Evolutionary conservation across 1,140 invertebrate genomes (phyloP), one percentile per base, ranked within the genome.

Genomic region (Danaus plexippus): DNA sequence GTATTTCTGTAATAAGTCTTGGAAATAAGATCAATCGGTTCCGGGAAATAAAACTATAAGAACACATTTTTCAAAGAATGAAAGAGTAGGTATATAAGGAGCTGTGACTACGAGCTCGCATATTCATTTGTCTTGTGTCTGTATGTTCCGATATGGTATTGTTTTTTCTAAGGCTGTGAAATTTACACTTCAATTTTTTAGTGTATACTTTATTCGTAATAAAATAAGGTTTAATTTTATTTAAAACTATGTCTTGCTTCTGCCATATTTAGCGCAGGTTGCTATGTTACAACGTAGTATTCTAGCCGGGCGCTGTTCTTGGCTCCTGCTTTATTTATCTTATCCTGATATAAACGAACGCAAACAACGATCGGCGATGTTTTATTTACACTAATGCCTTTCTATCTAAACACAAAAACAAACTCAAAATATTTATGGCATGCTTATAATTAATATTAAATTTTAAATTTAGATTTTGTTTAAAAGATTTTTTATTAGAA

Each of bases 301-400:
- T 54, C 52, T 46, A 54, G 57, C 43, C 18, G 58, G 42, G 49
- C 61, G 49, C 55, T 56, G 57, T 59, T 70, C 62, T 67, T 61
- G 62, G 58, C 51, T 49, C 51, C 66, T 63, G 52, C 59, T 43
- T 50, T 64, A 60, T 73, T 71, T 73, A 72, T 57, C 59, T 66
- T 64, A 61, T 60, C 59, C 59, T 52, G 61, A 57, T 61, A 48
- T 63, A 65, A 65, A 59, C 53, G 52, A 62, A 62, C 46, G 54
- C 57, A 63, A 67, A 68, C 57, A 65, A 41, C 60, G 48, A 62
- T 54, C 60, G 59, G 43, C 58, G 64, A 66, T 64, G 59, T 61
- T 67, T 66, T 76, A 72, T 74, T 76, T 76, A 72, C 69, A 71
- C 52, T 59, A 66, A 67, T 59, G 57, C 48, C 52, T 57, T 61